Evolutionary conservation across 2,797 vertebrate species (phyloP), one percentile per base, ranked within the genome.

Genomic region (Gadopsis marmoratus): DNA sequence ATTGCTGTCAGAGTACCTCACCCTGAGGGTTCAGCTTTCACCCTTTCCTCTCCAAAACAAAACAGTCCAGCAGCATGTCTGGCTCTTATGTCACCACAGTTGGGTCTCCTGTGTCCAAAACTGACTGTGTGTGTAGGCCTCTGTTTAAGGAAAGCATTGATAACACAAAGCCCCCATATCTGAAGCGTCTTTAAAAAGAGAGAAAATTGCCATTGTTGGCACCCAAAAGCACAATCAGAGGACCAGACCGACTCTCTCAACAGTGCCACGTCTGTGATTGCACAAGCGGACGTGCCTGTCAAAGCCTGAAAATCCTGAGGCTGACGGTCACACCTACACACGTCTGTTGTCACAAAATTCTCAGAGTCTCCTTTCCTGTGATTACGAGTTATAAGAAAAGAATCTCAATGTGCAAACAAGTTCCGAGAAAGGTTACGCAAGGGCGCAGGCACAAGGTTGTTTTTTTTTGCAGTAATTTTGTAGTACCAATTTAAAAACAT

Each of bases 21-120:
- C 74, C 83, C 71, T 6, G 19, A 55, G 60, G 66, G 67, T 61
- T 86, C 85, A 81, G 79, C 89, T 88, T 93, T 92, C 88, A 79
- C 66, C 73, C 73, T 74, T 64, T 82, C 66, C 68, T 65, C 74
- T 86, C 68, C 74, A 64, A 91, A 91, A 88, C 81, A 91, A 89
- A 92, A 89, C 89, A 87, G 71, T 83, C 68, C n/a, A 56, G 68
- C 79, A 48, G 81, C 72, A 63, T 29, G 68, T 39, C 63, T 3
- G 37, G 80, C 76, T 92, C 83, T 54, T 13, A 43, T 88, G 86
- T 78, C 88, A 86, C 71, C 74, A 78, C 62, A 78, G 71, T 21
- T 41, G 31, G 43, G 58, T 79, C 64, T 89, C 82, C 29, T 48
- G 64, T 88, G 69, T 85, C 82, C 7, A 26, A 19, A 74, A 43